Conservation (phyloP, 30 jellyfish, hydroid and myxozoan species). For the Rhopilema esculentum region DNA sequence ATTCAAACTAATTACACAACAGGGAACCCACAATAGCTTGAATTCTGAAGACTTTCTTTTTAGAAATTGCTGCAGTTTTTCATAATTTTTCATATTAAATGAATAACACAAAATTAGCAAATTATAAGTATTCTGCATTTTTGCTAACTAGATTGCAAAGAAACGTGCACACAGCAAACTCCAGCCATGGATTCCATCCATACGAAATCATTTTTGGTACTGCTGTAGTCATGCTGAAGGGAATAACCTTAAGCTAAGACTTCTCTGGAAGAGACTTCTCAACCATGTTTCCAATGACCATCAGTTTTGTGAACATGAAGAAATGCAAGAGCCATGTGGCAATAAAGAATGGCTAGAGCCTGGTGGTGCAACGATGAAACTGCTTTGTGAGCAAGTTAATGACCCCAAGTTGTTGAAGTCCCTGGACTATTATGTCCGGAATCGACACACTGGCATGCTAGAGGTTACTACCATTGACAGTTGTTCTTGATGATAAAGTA, state of each 20-base stretch:
- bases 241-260: conserved; percentile 9
- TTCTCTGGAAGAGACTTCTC: conserved; percentile 28
- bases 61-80: no score
- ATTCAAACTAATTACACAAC: no score
- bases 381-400: neutral
- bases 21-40: no score
- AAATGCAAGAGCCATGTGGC: conserved; percentile 10
- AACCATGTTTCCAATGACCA: conserved; percentile 30
- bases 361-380: conserved; percentile 3
- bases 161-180: no score
- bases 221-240: neutral
- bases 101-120: no score
- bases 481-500: neutral
- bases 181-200: neutral
- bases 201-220: neutral
- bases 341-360: conserved; percentile 49
- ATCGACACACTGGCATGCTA: neutral
- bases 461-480: neutral
- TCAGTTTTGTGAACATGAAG: conserved; percentile 26
- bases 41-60: no score
- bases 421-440: neutral
- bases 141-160: no score
- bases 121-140: no score
- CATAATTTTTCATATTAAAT: no score
- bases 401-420: conserved; percentile 9